Percentiles rank a stretch among this genome's conserved stretches.
Evolutionary conservation across 2,797 vertebrate species (phyloP).

Genomic region (Poecilia wingei): DNA sequence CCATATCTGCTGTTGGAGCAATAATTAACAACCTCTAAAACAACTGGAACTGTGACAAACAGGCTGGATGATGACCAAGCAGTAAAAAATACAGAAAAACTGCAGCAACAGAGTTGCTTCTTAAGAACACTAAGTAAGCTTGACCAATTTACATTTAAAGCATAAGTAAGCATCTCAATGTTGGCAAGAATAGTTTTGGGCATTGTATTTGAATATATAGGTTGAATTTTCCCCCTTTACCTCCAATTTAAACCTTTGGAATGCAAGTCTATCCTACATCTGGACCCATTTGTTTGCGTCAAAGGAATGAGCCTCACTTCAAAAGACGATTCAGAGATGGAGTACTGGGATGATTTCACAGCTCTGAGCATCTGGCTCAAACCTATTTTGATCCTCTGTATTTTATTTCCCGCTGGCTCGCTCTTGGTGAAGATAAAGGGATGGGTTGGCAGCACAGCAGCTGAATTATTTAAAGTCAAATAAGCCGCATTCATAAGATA

Average conservation of each 20-base stretch:
- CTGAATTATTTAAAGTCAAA: constrained; percentile 4
- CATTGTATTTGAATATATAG: neutral
- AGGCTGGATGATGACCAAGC: neutral
- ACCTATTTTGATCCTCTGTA: constrained; percentile 52
- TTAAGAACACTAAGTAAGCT: neutral
- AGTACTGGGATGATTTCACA: constrained; percentile 46
- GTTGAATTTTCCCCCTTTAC: neutral
- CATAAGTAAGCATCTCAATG: neutral
- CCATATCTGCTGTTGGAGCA: neutral
- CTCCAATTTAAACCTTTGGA: constrained; percentile 20
- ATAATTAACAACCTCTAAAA: neutral
- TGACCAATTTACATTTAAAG: neutral
- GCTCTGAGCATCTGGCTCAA: constrained; percentile 65
- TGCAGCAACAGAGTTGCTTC: neutral
- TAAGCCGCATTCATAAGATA: constrained; percentile 23
- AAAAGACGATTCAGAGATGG: constrained; percentile 62
- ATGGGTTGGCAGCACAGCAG: constrained; percentile 8
- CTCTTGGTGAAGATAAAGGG: constrained; percentile 11
- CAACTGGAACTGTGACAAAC: neutral
- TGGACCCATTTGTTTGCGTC: constrained; percentile 68
- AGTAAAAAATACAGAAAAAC: neutral
- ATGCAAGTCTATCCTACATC: constrained; percentile 68
- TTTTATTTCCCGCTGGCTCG: constrained; percentile 37
- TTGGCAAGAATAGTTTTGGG: neutral
- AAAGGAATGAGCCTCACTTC: constrained; percentile 66